These are phyloP conservation scores for Peromyscus melanophrys DNA, from an alignment of 2,797 vertebrate genomes.

Conservation along the genomic window DNA sequence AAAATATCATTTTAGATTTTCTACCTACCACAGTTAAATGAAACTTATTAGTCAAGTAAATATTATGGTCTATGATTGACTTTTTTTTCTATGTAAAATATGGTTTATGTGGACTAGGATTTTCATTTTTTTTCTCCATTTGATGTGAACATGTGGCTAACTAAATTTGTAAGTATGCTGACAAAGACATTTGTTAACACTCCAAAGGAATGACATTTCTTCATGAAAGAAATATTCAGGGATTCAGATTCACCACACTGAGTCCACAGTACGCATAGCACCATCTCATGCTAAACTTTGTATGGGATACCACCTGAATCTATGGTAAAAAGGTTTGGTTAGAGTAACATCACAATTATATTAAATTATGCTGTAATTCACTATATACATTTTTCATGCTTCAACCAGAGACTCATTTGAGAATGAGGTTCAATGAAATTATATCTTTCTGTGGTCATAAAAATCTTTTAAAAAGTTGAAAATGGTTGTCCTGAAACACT, in stretches of 20 bases:
- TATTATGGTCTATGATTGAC: neutral
- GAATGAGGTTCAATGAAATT: conserved; percentile 34
- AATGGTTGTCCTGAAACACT: conserved; percentile 71
- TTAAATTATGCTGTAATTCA: conserved; percentile 27
- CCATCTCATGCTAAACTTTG: conserved; percentile 28
- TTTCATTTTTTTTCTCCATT: neutral
- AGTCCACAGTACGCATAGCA: neutral
- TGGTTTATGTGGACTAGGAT: neutral
- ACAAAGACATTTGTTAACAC: neutral
- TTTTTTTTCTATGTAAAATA: neutral
- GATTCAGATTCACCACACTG: conserved; percentile 46
- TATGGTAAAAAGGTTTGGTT: conserved; percentile 44
- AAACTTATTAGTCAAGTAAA: neutral
- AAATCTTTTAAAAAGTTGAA: conserved; percentile 80
- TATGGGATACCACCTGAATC: neutral
- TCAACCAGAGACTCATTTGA: conserved; percentile 40
- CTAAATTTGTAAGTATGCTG: neutral
- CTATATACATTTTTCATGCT: neutral
- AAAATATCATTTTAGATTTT: conserved; percentile 19
- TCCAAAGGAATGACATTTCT: neutral
- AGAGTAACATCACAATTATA: conserved; percentile 52
- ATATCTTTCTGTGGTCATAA: conserved; percentile 74
- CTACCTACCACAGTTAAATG: conserved; percentile 15
- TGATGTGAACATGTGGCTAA: neutral
- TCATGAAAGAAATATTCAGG: conserved; percentile 17